Base-by-base conservation (phyloP, 2,888 invertebrate species). In the Andrena bucephala region DNA sequence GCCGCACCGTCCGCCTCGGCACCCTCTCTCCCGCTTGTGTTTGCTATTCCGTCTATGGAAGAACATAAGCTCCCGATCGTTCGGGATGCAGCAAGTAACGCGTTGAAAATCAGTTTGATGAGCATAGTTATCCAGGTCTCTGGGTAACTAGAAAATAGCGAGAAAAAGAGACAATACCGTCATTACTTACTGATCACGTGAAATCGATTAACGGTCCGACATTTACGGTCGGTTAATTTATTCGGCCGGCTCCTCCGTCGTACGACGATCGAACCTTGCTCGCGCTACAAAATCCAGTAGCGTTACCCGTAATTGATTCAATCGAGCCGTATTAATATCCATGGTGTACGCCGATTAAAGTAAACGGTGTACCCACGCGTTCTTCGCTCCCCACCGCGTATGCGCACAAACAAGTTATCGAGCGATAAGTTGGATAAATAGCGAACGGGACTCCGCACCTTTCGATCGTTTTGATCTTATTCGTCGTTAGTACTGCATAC, bases 271-370 rank as follows among this genome's bases (percentile, higher is more conserved):
- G 67, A 50, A 33, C 73, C 78, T 75, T 67, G 65, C 75, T 65
- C 75, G 73, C 63, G 70, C 74, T 62, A 57, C 72, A 73, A 74
- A 80, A 81, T 86, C 73, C 85, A 81, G 81, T 68, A 77, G 77
- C 86, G 81, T 81, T 83, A 81, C 65, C 78, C 76, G 71, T 86
- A 85, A 85, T 81, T 81, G 85, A 83, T 85, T 86, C 81, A 81
- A 86, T 86, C 83, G 85, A 70, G 67, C 67, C 65, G 85, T 78
- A 85, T 86, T 85, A 85, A 86, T 84, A 84, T 81, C 78, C 29
- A 79, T 57, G 65, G 75, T 79, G 60, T 81, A 68, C 13, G 67
- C 67, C 85, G 85, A 82, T 85, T 85, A 80, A 85, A 85, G 82
- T 59, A 74, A 85, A 69, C 69, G 78, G 66, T 27, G 71, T 78